These are phyloP conservation scores for Auanema freiburgensis DNA, from an alignment of 2,888 invertebrate species.

Conservation along the genomic window DNA sequence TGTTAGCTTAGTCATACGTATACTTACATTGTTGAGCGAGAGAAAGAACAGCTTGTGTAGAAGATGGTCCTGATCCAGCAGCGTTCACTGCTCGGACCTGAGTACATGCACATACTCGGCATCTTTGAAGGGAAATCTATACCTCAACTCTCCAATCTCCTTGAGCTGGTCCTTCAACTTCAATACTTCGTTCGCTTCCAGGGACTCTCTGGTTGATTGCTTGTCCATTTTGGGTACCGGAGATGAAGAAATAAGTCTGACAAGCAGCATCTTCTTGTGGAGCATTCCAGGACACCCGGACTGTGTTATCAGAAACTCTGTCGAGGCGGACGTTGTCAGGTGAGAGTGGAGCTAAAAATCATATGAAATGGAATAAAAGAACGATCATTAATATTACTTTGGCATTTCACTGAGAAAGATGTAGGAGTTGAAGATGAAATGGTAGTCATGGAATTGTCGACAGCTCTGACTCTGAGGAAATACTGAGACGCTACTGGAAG, in stretches of 20 bases:
- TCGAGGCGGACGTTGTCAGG: conserved; percentile 49
- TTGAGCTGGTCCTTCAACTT: conserved; percentile 32
- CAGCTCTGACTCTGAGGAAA: conserved; percentile 49
- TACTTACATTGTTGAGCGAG: conserved; percentile 40
- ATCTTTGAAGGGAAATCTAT: too few species aligned
- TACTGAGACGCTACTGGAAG: conserved; percentile 43
- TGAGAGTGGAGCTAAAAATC: conserved; percentile 37
- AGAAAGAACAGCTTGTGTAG: conserved; percentile 40
- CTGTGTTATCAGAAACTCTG: conserved; percentile 36
- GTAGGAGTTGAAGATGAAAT: conserved; percentile 50
- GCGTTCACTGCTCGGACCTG: conserved; percentile 50
- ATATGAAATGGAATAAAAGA: neutral
- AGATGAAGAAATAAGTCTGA: conserved; percentile 57
- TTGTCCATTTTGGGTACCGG: conserved; percentile 48
- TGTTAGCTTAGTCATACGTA: neutral
- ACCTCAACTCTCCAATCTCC: conserved; percentile 40
- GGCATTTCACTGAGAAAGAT: conserved; percentile 49
- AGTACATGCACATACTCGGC: too few species aligned
- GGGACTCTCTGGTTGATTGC: conserved; percentile 34
- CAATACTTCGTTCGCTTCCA: conserved; percentile 45
- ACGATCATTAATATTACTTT: conserved; percentile 33
- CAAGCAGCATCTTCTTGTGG: conserved; percentile 50
- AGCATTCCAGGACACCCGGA: conserved; percentile 43
- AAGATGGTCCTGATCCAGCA: conserved; percentile 57
- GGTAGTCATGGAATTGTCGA: conserved; percentile 35